These are phyloP conservation scores for Brachyhypopomus gauderio DNA, from an alignment of 2,113 vertebrate species.

Conservation along the genomic window DNA sequence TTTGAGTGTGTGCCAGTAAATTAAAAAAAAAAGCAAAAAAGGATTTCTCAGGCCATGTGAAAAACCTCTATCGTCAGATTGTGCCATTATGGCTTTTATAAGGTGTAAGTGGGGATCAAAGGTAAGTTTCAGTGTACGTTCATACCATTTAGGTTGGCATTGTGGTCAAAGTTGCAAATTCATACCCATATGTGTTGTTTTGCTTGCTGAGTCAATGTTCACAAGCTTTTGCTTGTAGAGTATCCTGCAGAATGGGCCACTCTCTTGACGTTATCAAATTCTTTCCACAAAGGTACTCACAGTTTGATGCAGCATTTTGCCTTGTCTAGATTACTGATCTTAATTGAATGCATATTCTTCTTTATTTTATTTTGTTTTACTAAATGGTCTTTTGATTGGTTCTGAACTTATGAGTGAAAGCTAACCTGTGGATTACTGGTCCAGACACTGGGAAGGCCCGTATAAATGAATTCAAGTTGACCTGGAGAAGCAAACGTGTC, in stretches of 20 bases:
- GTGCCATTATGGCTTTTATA: neutral
- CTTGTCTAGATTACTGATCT: too few relatives aligned
- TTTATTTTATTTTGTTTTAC: too few relatives aligned
- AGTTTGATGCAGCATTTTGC: too few relatives aligned
- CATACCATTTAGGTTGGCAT: neutral
- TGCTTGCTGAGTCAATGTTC: neutral
- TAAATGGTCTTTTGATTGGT: neutral
- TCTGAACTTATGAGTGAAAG: neutral
- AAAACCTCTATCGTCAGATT: neutral
- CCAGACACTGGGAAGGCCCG: neutral
- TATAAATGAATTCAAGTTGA: constrained; percentile 16
- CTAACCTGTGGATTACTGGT: neutral
- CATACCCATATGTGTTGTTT: too few relatives aligned
- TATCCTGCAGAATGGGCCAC: neutral
- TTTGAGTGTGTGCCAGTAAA: neutral
- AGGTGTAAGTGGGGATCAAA: neutral
- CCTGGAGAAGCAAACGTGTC: neutral
- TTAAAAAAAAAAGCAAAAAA: neutral
- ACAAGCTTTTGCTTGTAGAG: neutral
- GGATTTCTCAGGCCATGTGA: neutral
- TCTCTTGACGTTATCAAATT: too few relatives aligned
- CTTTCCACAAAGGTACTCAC: too few relatives aligned
- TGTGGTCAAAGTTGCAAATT: neutral
- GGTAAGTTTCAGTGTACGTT: neutral
- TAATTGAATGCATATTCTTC: too few relatives aligned